Base-by-base conservation (phyloP, 2,888 invertebrate genomes). In the Cerastis leucographa region DNA sequence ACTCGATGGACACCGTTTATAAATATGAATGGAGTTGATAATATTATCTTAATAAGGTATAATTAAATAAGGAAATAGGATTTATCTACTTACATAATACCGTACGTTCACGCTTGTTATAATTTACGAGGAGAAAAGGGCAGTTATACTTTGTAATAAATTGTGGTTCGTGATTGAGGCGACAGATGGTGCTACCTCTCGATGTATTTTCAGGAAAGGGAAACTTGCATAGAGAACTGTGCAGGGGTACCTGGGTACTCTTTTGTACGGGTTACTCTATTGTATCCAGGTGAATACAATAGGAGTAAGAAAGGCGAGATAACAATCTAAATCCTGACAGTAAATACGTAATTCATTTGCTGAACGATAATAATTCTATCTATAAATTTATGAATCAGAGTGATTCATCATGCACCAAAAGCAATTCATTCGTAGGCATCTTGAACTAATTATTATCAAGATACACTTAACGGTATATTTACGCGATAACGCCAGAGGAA, bases 181-280 rank as follows among this genome's bases (percentile, higher is more conserved):
- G 14, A 46, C 40, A 80, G 84, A 76, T 80, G 76, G 80, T 29
- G 78, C 46, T 69, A 14, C 17, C 7, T 46, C 4, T 66, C n/a
- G n/a, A 14, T 59, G 12, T 19, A 40, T 35, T 76, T 76, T 62
- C 25, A 40, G 49, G 14, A 8, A 25, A 62, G 25, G 19, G 9
- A 42, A 9, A 1, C 14, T 51, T 64, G 12, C 14, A 29, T 51
- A 54, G 9, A 35, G 17, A 62, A 25, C 19, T 9, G 9, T 35
- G 59, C 29, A 49, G 25, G 19, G 2, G 44, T 70, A 22, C 8
- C 11, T n/a, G n/a, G n/a, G n/a, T n/a, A n/a, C n/a, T n/a, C n/a
- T n/a, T n/a, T n/a, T n/a, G n/a, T n/a, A n/a, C n/a, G n/a, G n/a
- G n/a, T n/a, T n/a, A n/a, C n/a, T n/a, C n/a, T n/a, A n/a, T n/a